Evolutionary conservation across 2,797 vertebrate species (phyloP), one percentile per base, ranked within the genome.

Genomic region (Poeciliopsis turneri): DNA sequence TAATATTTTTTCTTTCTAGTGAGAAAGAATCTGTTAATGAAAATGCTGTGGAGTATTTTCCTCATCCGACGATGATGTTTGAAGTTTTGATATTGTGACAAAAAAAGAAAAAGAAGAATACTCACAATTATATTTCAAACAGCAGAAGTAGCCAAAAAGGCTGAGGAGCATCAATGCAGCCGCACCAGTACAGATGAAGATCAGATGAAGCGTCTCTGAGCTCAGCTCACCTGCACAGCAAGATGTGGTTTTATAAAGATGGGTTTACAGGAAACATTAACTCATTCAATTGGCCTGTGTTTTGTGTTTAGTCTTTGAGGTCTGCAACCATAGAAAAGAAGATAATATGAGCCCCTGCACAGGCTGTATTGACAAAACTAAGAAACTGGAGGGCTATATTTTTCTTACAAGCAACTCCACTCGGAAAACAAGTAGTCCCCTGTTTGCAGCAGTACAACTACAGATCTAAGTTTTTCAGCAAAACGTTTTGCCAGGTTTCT

Each of bases 191-290:
- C 39, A 47, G 13, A 85, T 72, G 76, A 15, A 86, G 3, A 91
- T 68, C 30, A 76, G 73, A 0, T 46, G 41, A 72, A 0, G 4
- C 1, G 0, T 4, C 0, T n/a, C 0, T 39, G 1, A 0, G 18
- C 33, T 75, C n/a, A 0, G 1, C 23, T 11, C 3, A 69, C 20
- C 92, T 92, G 82, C 78, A 83, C 0, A 15, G 41, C 0, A 76
- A 77, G 25, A 76, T 80, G 86, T 82, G 84, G 82, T 78, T 90
- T 83, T 41, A 80, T 43, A 78, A 15, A 73, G 1, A 74, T 39
- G 33, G 13, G 23, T 46, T 11, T 0, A 89, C 89, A 91, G 92
- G 88, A 92, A 92, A 88, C 51, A 49, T 2, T 15, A 30, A 9
- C 55, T 57, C 18, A 41, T 25, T 74, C 8, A 53, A 23, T 81